Evolutionary conservation across 2,888 invertebrate species (phyloP).

Genomic region (Epinotia brunnichana): DNA sequence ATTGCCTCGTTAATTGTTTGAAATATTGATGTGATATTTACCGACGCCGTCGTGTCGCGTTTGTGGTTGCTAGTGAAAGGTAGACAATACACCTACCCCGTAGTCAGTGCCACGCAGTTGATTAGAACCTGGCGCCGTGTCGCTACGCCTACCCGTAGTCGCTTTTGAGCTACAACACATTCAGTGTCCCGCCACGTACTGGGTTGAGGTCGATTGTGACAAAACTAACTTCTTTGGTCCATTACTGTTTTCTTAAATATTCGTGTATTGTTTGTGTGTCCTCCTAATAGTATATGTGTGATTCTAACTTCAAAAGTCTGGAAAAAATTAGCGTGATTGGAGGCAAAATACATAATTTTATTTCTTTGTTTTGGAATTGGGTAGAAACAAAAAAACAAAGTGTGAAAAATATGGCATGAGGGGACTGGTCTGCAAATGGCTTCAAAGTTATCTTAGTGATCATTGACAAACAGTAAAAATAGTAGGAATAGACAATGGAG

Average conservation of each 20-base stretch:
- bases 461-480: no score
- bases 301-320: background rate
- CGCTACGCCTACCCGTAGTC: slow-evolving; percentile 33
- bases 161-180: slow-evolving; percentile 16
- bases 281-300: background rate
- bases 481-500: no score
- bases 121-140: slow-evolving; percentile 41
- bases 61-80: slow-evolving; percentile 14
- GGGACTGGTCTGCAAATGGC: no score
- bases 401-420: no score
- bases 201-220: slow-evolving; percentile 4
- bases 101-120: slow-evolving; percentile 30
- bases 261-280: background rate
- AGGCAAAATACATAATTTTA: background rate
- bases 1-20: slow-evolving; percentile 22
- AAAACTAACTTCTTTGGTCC: background rate
- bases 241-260: background rate
- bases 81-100: slow-evolving; percentile 13
- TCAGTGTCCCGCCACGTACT: slow-evolving; percentile 10
- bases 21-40: slow-evolving; percentile 37
- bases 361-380: background rate
- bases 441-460: no score
- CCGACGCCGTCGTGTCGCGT: slow-evolving; percentile 13
- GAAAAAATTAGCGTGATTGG: background rate
- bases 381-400: no score